phyloP scores from a whole-genome alignment of 1,140 invertebrate species.

The Trissolcus basalis region DNA sequence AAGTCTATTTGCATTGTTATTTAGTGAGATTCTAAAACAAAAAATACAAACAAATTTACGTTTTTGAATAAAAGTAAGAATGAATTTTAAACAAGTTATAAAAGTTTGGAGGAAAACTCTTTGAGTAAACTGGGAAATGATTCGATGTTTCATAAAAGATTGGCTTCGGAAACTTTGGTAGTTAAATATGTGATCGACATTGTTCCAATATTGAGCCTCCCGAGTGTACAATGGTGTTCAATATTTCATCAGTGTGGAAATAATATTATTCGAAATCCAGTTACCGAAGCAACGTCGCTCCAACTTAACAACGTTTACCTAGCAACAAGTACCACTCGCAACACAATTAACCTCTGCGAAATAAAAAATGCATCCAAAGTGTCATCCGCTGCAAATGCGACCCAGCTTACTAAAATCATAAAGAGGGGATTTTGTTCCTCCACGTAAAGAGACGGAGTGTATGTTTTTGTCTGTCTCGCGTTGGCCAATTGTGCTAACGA shows the following conservation, averaged over 20 bases:
- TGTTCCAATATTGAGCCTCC: slow-evolving; percentile 37
- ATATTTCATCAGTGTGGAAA: slow-evolving; percentile 46
- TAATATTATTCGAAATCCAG: slow-evolving; percentile 35
- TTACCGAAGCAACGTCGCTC: slow-evolving; percentile 20
- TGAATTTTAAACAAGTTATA: too few species aligned
- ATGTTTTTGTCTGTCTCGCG: slow-evolving; percentile 2
- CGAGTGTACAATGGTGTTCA: slow-evolving; percentile 28
- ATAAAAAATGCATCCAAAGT: too few species aligned
- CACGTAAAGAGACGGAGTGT: not conserved
- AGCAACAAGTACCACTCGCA: slow-evolving; percentile 19
- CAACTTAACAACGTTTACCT: not conserved
- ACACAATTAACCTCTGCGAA: slow-evolving; percentile 13
- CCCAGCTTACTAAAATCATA: not conserved
- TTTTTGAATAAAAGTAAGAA: too few species aligned
- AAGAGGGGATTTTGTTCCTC: not conserved
- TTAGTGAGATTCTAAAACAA: too few species aligned
- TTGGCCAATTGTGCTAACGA: slow-evolving; percentile 30
- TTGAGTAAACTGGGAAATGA: too few species aligned
- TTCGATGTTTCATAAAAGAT: too few species aligned
- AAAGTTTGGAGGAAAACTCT: too few species aligned
- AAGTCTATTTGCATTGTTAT: too few species aligned
- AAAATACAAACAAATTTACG: too few species aligned
- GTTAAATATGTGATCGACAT: slow-evolving; percentile 27
- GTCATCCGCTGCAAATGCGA: too few species aligned
- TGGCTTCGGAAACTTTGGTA: slow-evolving; percentile 1